phyloP scores from a whole-genome alignment of 1,140 invertebrate genomes.

The Sminthurinus signatus region DNA sequence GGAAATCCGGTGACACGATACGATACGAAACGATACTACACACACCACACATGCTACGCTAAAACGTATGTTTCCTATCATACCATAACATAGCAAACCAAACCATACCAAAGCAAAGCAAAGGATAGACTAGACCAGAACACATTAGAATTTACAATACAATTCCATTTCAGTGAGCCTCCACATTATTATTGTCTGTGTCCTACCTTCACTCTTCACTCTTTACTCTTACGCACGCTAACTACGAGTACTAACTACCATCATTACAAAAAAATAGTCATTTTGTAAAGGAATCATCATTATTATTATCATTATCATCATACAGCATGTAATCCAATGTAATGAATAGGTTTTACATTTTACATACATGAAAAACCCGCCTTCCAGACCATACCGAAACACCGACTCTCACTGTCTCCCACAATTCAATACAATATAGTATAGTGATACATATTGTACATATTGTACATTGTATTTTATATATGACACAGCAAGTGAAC shows the following conservation, averaged over 20 bases:
- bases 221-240: background rate
- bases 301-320: no score
- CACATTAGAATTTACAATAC: background rate
- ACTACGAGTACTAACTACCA: background rate
- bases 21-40: conserved; percentile 26
- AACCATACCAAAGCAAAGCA: no score
- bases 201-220: background rate
- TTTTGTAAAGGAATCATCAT: conserved; percentile 1
- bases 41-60: background rate
- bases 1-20: conserved; percentile 41
- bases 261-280: no score
- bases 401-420: conserved; percentile 17
- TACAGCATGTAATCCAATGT: no score
- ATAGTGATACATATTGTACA: no score
- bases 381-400: conserved; percentile 30
- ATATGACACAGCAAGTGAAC: conserved; percentile 18
- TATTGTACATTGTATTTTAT: no score
- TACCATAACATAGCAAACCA: no score
- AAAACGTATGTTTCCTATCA: conserved; percentile 12
- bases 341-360: no score
- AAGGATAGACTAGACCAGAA: no score
- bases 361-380: no score
- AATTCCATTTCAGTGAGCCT: background rate
- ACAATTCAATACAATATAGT: no score
- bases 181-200: background rate